A percentile compares a stretch with the other conserved stretches of the same genome.
Evolutionary conservation across 2,113 vertebrate genomes (phyloP).

Genomic region (Noturus placidus): DNA sequence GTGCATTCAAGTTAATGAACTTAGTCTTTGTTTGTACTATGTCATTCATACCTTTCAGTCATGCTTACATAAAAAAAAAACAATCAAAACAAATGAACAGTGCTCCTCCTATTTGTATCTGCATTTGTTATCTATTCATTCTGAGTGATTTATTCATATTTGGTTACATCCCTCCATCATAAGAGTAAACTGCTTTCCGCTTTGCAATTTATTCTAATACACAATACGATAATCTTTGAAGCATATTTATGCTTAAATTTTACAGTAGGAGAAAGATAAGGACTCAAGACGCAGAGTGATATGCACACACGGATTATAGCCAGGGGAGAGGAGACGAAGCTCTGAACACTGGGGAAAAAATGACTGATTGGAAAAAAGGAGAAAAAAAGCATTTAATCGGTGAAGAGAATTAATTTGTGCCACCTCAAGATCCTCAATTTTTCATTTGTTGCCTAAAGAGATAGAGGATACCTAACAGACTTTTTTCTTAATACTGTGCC

Average conservation of each 20-base stretch:
- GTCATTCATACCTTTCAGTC: neutral
- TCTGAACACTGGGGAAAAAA: neutral
- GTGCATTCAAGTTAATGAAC: neutral
- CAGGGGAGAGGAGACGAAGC: neutral
- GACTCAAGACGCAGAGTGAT: neutral
- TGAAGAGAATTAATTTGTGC: slow-evolving; percentile 35
- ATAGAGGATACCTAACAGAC: neutral
- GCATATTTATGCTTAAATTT: slow-evolving; percentile 2
- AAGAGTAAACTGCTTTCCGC: neutral
- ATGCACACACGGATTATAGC: slow-evolving; percentile 21
- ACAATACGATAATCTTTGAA: neutral
- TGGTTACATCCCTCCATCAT: neutral
- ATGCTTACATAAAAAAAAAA: neutral
- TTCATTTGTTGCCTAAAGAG: slow-evolving; percentile 15
- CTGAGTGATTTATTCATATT: neutral
- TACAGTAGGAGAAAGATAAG: neutral
- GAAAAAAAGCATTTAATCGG: slow-evolving; percentile 12
- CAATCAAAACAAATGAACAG: neutral
- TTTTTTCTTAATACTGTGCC: neutral
- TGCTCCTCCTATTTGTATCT: neutral
- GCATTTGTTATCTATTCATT: neutral
- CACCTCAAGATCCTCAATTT: slow-evolving; percentile 33
- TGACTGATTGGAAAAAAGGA: slow-evolving; percentile 22
- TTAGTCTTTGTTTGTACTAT: neutral
- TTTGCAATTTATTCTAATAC: slow-evolving; percentile 1